Base-by-base conservation (phyloP, 2,888 invertebrate genomes). In the Sarcophaga caerulescens region DNA sequence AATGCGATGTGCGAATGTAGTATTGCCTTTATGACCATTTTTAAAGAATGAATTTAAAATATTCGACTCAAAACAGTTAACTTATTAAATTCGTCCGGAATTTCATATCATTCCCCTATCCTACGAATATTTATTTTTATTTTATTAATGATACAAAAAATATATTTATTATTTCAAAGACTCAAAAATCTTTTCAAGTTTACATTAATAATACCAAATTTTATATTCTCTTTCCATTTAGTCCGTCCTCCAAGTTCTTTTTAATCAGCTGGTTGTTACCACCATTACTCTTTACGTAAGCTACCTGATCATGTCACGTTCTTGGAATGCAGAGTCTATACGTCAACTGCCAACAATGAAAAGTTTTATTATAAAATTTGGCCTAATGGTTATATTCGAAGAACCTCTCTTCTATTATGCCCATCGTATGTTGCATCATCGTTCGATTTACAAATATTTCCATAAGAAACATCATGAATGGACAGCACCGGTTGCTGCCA, bases 381-480 rank as follows among this genome's bases (percentile, higher is more conserved):
- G 94, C 0, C 93, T 96, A 65, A 96, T 95, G 90, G 95, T 96
- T 87, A 90, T 97, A 19, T 94, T 96, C 84, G 96, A 97, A 91
- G 97, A 97, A 93, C 94, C 96, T 86, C 95, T 95, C 87, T 97
- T 97, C 92, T 97, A 97, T 92, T 97, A 97, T 92, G 95, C 96
- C 3, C 97, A 97, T 93, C 95, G 97, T 94, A 91, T 97, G 84
- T 93, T 97, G 57, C 97, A 97, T 91, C 95, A 95, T 89, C 95
- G 95, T 70, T 93, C 93, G 74, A 91, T 97, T 45, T 97, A 97
- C 93, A 96, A 96, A 90, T 94, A 95, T 90, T 95, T 97, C 87
- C 97, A 97, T 93, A 97, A 97, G 92, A 95, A 95, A 89, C 97
- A 97, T 91, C 97, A 97, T 89, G 97, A 97, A 92, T 97, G 97